Evolutionary conservation across 2,113 vertebrate species (phyloP).

Genomic region (Eidolon helvum): DNA sequence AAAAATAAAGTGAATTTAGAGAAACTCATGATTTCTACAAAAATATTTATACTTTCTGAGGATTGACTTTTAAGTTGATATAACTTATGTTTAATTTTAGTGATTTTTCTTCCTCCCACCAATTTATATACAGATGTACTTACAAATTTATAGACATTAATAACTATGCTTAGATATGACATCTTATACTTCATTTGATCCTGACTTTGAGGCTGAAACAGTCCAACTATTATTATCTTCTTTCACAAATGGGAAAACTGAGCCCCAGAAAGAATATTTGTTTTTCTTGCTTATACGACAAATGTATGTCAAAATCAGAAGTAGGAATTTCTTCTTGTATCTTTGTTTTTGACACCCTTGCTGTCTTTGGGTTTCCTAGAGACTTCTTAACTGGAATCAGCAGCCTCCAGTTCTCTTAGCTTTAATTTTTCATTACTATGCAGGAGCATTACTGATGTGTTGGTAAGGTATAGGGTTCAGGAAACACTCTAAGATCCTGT

Average conservation of each 20-base stretch:
- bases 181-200: background rate
- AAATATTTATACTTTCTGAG: background rate
- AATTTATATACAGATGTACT: background rate
- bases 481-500: background rate
- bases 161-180: background rate
- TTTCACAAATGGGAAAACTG: background rate
- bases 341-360: background rate
- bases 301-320: background rate
- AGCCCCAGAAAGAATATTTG: background rate
- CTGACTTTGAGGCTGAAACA: background rate
- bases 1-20: slow-evolving; percentile 13
- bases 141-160: background rate
- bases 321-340: background rate
- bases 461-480: background rate
- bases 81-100: background rate
- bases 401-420: background rate
- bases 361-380: background rate
- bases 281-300: background rate
- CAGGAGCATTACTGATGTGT: too few species aligned
- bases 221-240: background rate
- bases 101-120: background rate
- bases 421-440: background rate
- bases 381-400: background rate
- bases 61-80: background rate
- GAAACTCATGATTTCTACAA: background rate